Evolutionary conservation across 2,113 vertebrate genomes (phyloP), one percentile per base, ranked within the genome.

Genomic region (Odontophorus gujanensis): DNA sequence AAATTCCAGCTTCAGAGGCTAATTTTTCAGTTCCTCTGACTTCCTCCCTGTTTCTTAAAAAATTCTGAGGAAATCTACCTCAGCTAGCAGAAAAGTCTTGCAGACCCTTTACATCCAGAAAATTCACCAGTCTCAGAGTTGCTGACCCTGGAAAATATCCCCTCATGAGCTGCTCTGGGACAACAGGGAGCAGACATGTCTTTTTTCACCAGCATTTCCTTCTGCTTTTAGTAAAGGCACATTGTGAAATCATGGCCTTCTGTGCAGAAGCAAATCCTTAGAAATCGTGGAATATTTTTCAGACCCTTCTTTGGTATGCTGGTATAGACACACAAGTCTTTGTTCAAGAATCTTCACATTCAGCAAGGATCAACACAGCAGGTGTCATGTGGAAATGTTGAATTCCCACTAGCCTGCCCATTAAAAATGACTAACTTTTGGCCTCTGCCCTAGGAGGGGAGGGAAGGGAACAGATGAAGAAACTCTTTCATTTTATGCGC

Each of bases 401-500:
- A 85, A 69, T 91, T 79, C 45, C 72, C 42, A 69, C 18, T 59
- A 58, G 59, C 9, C 7, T 61, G 14, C 42, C 81, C 12, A 30
- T 77, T 87, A 84, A 62, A 92, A 88, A 74, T 42, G 0, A 50
- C 9, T 45, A 18, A n/a, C 20, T 30, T 85, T 26, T 30, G 55
- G 32, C 7, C 51, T 85, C 85, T 83, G 67, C 43, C 26, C 53
- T 26, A 16, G 38, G 10, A 59, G 30, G 15, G 8, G 11, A 42
- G 28, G 51, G 13, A 71, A 30, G 1, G 20, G 16, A 76, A 34
- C 7, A 74, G 10, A 18, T 73, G 67, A 89, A 71, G 30, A 76
- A 95, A 87, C 50, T 19, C 53, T 65, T 89, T 57, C 28, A 74
- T 89, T 94, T 91, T 85, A 75, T 50, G 67, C 40, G 63, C n/a